These are phyloP conservation scores for Hartigia nigra DNA, from an alignment of 2,888 invertebrate species.

Conservation along the genomic window DNA sequence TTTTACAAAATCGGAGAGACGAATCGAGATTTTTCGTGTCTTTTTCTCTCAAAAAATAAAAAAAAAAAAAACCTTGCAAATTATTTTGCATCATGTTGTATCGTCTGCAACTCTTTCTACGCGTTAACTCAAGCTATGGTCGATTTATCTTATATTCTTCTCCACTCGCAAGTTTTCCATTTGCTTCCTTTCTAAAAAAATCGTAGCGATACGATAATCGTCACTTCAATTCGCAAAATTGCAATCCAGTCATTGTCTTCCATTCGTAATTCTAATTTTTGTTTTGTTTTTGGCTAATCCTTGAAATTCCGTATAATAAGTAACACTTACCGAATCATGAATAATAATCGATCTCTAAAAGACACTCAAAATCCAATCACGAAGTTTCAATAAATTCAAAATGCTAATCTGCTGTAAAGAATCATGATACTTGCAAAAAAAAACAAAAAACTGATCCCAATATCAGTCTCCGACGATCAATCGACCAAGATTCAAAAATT, in stretches of 20 bases:
- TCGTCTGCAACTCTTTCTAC: not conserved
- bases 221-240: not conserved
- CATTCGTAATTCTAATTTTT: not conserved
- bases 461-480: not conserved
- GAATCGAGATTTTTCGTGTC: not conserved
- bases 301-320: not conserved
- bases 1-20: not conserved
- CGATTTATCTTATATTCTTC: not conserved
- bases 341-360: not conserved
- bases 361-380: not conserved
- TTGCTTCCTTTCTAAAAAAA: not conserved
- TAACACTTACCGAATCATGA: not conserved
- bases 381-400: not conserved
- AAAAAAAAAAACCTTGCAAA: not conserved
- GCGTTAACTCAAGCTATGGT: not conserved
- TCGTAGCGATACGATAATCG: not conserved
- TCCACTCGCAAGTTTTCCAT: not conserved
- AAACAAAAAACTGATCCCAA: not conserved
- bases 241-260: not conserved
- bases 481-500: not conserved
- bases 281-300: not conserved
- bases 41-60: not conserved
- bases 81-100: not conserved
- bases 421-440: not conserved
- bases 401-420: not conserved